Evolutionary conservation across 2,888 invertebrate species (phyloP).

Genomic region (Conistra vaccinii): DNA sequence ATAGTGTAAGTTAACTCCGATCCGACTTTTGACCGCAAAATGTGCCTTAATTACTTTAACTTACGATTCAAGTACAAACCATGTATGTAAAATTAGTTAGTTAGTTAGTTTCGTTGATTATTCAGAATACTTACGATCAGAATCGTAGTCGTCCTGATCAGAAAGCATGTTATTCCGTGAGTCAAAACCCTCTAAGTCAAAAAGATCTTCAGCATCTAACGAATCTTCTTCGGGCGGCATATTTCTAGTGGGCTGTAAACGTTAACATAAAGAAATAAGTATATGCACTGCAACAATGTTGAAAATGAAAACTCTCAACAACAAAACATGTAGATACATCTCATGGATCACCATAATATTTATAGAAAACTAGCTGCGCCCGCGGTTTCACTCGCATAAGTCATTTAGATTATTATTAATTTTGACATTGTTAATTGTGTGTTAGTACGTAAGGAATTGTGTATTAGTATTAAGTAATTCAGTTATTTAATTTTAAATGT

Average conservation of each 20-base stretch:
- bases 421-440: too few relatives aligned
- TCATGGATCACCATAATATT: too few relatives aligned
- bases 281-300: background rate
- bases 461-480: too few relatives aligned
- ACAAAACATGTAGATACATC: background rate
- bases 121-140: conserved; percentile 91
- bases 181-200: conserved; percentile 94
- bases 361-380: background rate
- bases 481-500: too few relatives aligned
- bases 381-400: too few relatives aligned
- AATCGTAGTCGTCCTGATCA: conserved; percentile 93
- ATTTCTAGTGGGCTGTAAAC: conserved; percentile 79
- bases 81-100: background rate
- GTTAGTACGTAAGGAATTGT: too few relatives aligned
- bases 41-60: background rate
- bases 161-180: conserved; percentile 86
- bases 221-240: conserved; percentile 86
- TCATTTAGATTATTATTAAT: too few relatives aligned
- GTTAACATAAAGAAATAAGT: conserved; percentile 7
- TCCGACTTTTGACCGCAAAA: background rate
- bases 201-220: conserved; percentile 93
- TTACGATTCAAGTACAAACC: background rate
- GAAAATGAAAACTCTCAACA: background rate
- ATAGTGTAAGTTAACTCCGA: background rate
- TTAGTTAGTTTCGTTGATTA: background rate